Evolutionary conservation across 2,113 vertebrate genomes (phyloP).

Genomic region (Gambusia holbrooki): DNA sequence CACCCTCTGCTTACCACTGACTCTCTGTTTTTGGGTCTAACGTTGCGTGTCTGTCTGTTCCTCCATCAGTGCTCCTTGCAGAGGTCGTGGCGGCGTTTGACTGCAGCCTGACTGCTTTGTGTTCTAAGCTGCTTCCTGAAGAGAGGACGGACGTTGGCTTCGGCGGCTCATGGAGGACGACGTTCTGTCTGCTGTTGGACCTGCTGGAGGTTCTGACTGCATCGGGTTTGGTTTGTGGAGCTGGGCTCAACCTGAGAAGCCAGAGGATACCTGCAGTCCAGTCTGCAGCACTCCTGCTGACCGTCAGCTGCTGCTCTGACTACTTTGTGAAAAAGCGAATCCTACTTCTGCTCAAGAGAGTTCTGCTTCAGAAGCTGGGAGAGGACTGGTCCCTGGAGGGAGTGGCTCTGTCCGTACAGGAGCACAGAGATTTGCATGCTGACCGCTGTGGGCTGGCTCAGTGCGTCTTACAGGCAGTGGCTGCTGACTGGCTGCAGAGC

Average conservation of each 20-base stretch:
- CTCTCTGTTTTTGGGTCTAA: background rate
- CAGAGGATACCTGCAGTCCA: conserved; percentile 79
- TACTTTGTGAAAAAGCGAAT: conserved; percentile 83
- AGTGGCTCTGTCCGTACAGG: rapidly evolving
- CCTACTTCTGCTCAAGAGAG: conserved; percentile 87
- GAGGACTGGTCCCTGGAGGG: conserved; percentile 80
- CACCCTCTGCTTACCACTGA: no score
- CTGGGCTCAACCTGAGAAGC: conserved; percentile 60
- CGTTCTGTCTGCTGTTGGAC: conserved; percentile 79
- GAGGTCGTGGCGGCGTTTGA: conserved; percentile 82
- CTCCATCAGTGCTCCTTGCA: conserved; percentile 74
- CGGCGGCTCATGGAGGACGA: conserved; percentile 49
- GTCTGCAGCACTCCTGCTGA: conserved; percentile 66
- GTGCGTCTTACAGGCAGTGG: conserved; percentile 73
- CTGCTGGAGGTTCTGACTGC: conserved; percentile 85
- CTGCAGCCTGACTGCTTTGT: conserved; percentile 76
- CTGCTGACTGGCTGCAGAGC: conserved; percentile 75
- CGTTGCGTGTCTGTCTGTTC: conserved; percentile 8
- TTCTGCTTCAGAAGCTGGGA: conserved; percentile 80
- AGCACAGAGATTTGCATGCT: conserved; percentile 13
- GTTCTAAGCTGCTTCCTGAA: conserved; percentile 68
- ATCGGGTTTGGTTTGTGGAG: conserved; percentile 66
- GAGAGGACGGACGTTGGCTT: conserved; percentile 19
- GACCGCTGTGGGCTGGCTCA: conserved; percentile 76
- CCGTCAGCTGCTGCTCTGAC: conserved; percentile 65